Evolutionary conservation across 2,113 vertebrate species (phyloP), one percentile per base, ranked within the genome.

Genomic region (Crotalus horridus): DNA sequence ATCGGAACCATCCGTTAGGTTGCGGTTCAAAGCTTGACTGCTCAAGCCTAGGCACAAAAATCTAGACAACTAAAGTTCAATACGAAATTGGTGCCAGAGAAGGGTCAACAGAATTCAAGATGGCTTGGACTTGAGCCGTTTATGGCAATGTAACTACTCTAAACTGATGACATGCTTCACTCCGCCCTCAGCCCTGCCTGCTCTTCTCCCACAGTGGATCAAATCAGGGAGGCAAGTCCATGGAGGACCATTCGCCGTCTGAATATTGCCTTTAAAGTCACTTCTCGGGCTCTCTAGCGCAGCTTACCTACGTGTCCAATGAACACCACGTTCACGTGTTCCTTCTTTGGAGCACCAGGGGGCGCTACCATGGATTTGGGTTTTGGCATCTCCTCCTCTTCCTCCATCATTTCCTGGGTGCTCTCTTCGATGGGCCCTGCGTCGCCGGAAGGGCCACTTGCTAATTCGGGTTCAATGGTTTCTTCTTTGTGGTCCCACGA

Each of bases 291-390:
- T 81, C 2, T 9, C 33, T 21, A 20, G 43, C 4, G 2, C 15
- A 89, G 98, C 99, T 96, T 94, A 99, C 99, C 99, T 87, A 99
- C 99, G 0, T 99, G 99, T 74, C 99, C 99, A 64, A 99, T 99
- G 97, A 99, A 99, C 55, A 99, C 99, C 89, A 99, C 99, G 54
- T 99, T 99, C 91, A 99, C 99, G 0, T 99, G 99, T 90, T 99
- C 99, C 94, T 99, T 99, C 94, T 99, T 99, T 12, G 99, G 99
- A 88, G 99, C 99, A 20, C 99, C 98, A 29, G 99, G 98, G 0
- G 97, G 98, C 3, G 98, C 97, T 26, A 98, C 98, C 69, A 98
- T 98, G 88, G 98, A 98, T 97, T 99, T 99, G 0, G 98, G 99
- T 94, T 97, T 96, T 21, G 98, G 98, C 92, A 99, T 97, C 95